phyloP scores from a whole-genome alignment of 2,888 invertebrate genomes.

The Pomacea canaliculata region DNA sequence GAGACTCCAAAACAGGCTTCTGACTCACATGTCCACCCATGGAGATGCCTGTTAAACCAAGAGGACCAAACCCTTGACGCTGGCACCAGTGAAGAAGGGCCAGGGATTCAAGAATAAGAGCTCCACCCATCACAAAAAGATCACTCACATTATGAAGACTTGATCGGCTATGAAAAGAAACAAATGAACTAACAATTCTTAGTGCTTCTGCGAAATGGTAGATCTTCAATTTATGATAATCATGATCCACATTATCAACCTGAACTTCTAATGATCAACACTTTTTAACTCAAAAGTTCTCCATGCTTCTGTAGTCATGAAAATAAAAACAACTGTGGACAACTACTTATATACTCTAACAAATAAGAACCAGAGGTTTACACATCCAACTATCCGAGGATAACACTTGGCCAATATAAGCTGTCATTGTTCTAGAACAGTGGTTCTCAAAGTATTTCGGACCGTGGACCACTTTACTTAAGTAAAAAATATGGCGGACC shows the following conservation, averaged over 20 bases:
- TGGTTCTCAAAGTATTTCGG: no score
- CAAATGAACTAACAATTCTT: background rate
- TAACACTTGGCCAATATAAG: no score
- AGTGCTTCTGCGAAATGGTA: background rate
- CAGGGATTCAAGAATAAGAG: conserved; percentile 91
- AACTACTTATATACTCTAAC: no score
- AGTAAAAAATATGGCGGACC: no score
- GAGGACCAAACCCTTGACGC: conserved; percentile 86
- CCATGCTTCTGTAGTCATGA: background rate
- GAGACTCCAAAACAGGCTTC: no score
- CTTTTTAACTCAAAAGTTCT: background rate
- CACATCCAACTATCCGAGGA: no score
- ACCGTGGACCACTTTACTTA: no score
- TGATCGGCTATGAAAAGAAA: conserved; percentile 78
- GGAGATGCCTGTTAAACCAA: conserved; percentile 94
- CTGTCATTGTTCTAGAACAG: no score
- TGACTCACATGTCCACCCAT: conserved; percentile 96
- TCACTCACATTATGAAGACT: conserved; percentile 95
- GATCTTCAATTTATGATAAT: background rate
- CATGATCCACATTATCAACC: background rate
- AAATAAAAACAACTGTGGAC: background rate
- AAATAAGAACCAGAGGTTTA: no score
- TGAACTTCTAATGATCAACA: background rate
- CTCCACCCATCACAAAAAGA: conserved; percentile 99
- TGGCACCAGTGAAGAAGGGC: conserved; percentile 96